Conservation (phyloP, 2,888 invertebrate species). For the Julus scanicus region DNA sequence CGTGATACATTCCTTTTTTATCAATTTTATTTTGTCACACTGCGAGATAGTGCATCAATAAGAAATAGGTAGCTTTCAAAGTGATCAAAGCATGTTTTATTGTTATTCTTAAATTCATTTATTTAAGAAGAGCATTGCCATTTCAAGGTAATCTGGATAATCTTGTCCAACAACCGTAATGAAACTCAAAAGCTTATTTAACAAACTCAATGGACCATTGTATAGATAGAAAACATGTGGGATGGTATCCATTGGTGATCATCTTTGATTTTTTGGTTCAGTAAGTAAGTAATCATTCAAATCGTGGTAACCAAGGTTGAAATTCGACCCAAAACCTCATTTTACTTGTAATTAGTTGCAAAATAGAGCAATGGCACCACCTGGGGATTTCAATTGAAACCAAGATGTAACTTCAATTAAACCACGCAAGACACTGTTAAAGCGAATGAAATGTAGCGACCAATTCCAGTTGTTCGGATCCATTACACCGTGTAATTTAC, state of each 20-base stretch:
- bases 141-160: too few relatives aligned
- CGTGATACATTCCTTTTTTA: too few relatives aligned
- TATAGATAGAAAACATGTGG: neutral
- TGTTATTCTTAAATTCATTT: too few relatives aligned
- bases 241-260: neutral
- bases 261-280: neutral
- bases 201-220: too few relatives aligned
- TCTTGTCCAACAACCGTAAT: too few relatives aligned
- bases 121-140: too few relatives aligned
- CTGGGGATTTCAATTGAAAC: neutral
- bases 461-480: neutral
- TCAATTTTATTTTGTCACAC: too few relatives aligned
- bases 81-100: too few relatives aligned
- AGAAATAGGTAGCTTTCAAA: too few relatives aligned
- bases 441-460: neutral
- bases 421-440: neutral
- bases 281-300: neutral
- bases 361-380: conserved; percentile 19
- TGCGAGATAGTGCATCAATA: too few relatives aligned
- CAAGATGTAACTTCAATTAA: neutral
- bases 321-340: neutral
- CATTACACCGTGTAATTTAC: neutral
- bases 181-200: too few relatives aligned
- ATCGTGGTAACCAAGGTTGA: neutral
- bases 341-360: neutral